phyloP scores from a whole-genome alignment of 2,113 vertebrate species.

The Apaloderma vittatum region DNA sequence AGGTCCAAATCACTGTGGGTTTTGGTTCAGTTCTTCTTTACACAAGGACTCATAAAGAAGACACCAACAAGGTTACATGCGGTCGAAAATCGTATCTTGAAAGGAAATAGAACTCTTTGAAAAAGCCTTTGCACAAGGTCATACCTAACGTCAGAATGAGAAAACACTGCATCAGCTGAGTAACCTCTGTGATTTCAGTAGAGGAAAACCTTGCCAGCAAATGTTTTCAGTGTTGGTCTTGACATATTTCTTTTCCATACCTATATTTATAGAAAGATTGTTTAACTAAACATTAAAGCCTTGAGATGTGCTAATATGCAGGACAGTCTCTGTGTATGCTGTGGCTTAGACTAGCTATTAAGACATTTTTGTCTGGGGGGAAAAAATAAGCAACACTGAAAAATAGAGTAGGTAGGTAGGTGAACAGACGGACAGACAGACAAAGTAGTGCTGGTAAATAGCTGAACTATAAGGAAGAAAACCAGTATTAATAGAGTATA shows the following conservation, averaged over 20 bases:
- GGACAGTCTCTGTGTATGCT: not conserved
- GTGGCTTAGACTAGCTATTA: not conserved
- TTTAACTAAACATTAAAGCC: not conserved
- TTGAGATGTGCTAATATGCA: not conserved
- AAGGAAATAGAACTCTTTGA: not conserved
- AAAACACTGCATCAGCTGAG: not conserved
- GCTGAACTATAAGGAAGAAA: not conserved
- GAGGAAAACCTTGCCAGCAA: not conserved
- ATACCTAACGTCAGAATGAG: not conserved
- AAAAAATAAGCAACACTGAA: not conserved
- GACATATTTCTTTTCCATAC: not conserved
- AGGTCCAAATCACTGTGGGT: not conserved
- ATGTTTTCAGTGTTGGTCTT: not conserved
- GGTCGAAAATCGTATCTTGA: not conserved
- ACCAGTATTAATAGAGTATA: not conserved
- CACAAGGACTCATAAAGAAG: not conserved
- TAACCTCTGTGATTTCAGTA: not conserved
- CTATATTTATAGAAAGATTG: not conserved
- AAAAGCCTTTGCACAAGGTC: not conserved
- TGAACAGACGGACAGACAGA: too few relatives aligned
- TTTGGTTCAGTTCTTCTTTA: not conserved
- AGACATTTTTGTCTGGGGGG: not conserved
- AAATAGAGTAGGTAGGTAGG: not conserved
- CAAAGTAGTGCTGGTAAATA: not conserved
- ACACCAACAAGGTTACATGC: not conserved